Evolutionary conservation across 2,888 invertebrate species (phyloP), one percentile per base, ranked within the genome.

Genomic region (Liopterus haemorrhoidalis): DNA sequence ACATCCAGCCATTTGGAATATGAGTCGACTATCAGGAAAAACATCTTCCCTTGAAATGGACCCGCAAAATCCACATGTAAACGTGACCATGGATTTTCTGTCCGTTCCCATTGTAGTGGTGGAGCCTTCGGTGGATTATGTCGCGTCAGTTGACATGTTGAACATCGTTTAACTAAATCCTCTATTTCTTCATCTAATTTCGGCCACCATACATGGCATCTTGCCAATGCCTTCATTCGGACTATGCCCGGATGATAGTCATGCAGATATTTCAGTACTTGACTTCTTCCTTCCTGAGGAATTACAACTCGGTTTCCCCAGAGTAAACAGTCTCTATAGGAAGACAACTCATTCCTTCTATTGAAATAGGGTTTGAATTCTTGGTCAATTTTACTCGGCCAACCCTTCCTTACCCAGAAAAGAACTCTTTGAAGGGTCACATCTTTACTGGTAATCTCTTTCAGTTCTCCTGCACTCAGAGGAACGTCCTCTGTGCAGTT

Each of bases 21-120:
- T 2, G 58, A 33, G 32, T 58, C 57, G 1, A 58, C 54, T 1
- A 56, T 38, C 2, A 57, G 36, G 2, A 57, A 43, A 30, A 51
- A 54, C 18, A 44, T 44, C 24, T 37, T 25, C 8, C 50, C 51
- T 16, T 48, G 22, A n/a, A 54, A 43, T 5, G 57, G 51, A 2
- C 53, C 52, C 4, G 50, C 53, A 21, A 46, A 40, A 9, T 48
- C 47, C 2, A 48, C 28, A 27, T 51, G 40, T 4, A 53, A 21
- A n/a, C 46, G 46, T 12, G 38, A 40, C 51, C 53, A 54, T 3
- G 52, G 52, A 12, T 38, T 41, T 9, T 46, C 14, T 36, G 54
- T 30, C 9, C 32, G 15, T 28, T 38, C 32, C 54, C 53, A 54
- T 6, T 22, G 19, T 8, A 48, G 41, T 5, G 43, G 24, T 18